A percentile compares a stretch with the other conserved stretches of the same genome.
Evolutionary conservation across 2,797 vertebrate genomes (phyloP).

Genomic region (Carduelis carduelis): DNA sequence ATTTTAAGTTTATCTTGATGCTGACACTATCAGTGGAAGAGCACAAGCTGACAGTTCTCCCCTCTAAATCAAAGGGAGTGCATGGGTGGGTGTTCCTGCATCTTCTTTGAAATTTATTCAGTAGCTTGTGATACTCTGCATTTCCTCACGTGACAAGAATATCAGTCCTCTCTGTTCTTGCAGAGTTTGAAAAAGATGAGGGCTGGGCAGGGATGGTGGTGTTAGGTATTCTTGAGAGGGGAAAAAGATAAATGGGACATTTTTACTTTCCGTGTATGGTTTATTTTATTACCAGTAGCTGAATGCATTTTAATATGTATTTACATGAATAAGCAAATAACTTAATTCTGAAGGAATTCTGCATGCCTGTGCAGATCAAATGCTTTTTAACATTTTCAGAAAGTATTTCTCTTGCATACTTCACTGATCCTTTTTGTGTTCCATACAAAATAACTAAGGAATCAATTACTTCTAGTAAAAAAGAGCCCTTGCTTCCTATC

Average conservation of each 20-base stretch:
- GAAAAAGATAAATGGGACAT: background rate
- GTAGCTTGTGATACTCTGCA: background rate
- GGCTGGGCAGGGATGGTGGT: background rate
- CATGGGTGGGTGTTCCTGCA: background rate
- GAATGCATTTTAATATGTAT: background rate
- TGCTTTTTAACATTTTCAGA: background rate
- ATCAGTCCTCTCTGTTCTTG: background rate
- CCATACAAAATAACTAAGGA: background rate
- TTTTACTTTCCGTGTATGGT: background rate
- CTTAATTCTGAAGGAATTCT: background rate
- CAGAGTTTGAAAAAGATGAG: background rate
- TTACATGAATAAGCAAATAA: background rate
- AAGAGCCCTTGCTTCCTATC: background rate
- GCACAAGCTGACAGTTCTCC: background rate
- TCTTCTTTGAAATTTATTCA: background rate
- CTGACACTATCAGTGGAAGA: background rate
- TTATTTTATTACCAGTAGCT: background rate
- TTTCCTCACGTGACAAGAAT: background rate
- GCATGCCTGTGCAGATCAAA: background rate
- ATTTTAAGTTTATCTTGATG: background rate
- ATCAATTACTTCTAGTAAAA: background rate
- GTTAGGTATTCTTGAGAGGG: background rate
- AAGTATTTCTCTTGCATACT: background rate
- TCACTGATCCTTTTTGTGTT: background rate
- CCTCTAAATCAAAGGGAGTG: background rate